A percentile compares a stretch with the other conserved stretches of the same genome.
Conservation (phyloP, 2,113 vertebrate genomes). For the Megatriorchis doriae region DNA sequence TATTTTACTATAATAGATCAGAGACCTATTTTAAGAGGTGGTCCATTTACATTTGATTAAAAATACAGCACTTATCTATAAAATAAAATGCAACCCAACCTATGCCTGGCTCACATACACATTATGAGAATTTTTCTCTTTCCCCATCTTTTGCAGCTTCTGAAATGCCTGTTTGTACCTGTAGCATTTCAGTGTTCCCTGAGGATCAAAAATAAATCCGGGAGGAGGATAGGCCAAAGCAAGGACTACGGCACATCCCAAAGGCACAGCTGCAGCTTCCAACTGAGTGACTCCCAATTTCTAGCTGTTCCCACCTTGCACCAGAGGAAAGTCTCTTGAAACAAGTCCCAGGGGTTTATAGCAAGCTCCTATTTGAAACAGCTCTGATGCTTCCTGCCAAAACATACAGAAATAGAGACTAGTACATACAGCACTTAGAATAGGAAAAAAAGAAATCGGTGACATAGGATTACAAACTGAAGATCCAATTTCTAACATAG, state of each 20-base stretch:
- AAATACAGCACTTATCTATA: background rate
- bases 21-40: background rate
- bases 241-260: background rate
- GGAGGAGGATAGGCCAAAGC: background rate
- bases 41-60: background rate
- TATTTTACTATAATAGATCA: background rate
- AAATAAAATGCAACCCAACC: background rate
- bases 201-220: background rate
- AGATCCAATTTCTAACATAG: background rate
- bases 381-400: background rate
- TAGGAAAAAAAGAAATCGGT: background rate
- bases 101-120: background rate
- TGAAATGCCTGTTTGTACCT: background rate
- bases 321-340: background rate
- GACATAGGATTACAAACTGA: background rate
- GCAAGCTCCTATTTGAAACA: background rate
- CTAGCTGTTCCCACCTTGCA: background rate
- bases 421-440: background rate
- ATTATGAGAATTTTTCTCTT: background rate
- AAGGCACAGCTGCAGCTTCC: background rate
- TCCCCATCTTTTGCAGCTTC: background rate
- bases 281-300: background rate
- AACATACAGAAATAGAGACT: background rate
- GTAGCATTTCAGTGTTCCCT: background rate
- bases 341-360: background rate